Evolutionary conservation across 2,797 vertebrate genomes (phyloP), one percentile per base, ranked within the genome.

Genomic region (Intellagama lesueurii): DNA sequence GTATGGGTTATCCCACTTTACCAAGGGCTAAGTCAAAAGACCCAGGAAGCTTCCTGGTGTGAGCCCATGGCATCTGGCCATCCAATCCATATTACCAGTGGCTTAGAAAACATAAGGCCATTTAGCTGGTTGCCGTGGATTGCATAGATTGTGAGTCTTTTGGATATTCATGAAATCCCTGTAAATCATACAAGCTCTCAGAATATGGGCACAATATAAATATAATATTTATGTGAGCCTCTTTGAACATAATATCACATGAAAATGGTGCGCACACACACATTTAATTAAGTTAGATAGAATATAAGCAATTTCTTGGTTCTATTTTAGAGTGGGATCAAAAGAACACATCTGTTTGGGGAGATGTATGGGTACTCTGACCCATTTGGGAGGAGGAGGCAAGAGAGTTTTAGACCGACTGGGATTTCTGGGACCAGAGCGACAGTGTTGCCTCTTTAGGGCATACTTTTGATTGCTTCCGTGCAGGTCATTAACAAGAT

Each of bases 401-500:
- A 66, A 28, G 30, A 14, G 17, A 49, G 7, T 16, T 52, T 35
- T 40, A 26, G 30, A 49, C n/a, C 26, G 2, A 7, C 17, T 17
- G 49, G 30, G 30, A n/a, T 69, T 26, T 81, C 35, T 49, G 49
- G 32, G 77, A 47, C 64, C 2, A 5, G 11, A 11, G 19, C 7
- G 2, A 64, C 32, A 28, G 30, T 49, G 40, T n/a, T 49, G 56
- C 30, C 7, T 87, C 26, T 84, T 77, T n/a, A 66, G 6, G 16
- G 11, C 79, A 90, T 88, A 92, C 52, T 30, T 6, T 86, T 30
- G 70, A 80, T 49, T 64, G 70, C 72, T 85, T 44, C 92, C 73
- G 12, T 72, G 49, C 90, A 99, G 98, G 96, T 98, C 78, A 98
- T 98, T 94, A 97, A 97, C 91, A 97, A 97, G 93, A 95, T 99